Conservation (phyloP, 2,888 invertebrate genomes). For the Tuberolachnus salignus region DNA sequence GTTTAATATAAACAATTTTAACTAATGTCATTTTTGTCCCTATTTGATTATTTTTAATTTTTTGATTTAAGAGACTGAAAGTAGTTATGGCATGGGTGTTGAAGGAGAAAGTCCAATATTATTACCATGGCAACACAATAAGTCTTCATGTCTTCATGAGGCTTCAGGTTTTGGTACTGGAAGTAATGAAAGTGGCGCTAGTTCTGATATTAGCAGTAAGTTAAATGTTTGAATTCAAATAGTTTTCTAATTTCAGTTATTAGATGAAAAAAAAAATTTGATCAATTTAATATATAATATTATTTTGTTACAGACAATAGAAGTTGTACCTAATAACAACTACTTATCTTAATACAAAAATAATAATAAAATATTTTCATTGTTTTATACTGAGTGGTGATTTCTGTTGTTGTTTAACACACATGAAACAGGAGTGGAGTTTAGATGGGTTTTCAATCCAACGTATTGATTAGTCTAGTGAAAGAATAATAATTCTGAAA, state of each 20-base stretch:
- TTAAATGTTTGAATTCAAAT: constrained; percentile 13
- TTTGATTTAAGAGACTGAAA: constrained; percentile 61
- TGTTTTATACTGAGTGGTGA: no score
- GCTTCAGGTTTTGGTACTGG: constrained; percentile 60
- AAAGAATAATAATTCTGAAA: no score
- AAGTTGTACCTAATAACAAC: no score
- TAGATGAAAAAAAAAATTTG: no score
- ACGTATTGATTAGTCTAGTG: no score
- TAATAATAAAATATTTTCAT: no score
- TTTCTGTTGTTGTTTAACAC: no score
- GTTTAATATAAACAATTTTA: constrained; percentile 14
- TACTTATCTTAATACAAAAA: no score
- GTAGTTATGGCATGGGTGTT: constrained; percentile 59
- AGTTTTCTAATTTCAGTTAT: background rate
- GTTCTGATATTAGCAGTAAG: constrained; percentile 55
- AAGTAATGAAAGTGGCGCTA: constrained; percentile 58
- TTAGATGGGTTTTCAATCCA: no score
- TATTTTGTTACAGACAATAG: no score
- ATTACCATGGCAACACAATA: constrained; percentile 60
- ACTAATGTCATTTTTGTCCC: background rate
- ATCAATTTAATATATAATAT: no score
- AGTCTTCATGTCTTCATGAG: constrained; percentile 58
- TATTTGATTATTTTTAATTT: constrained; percentile 6
- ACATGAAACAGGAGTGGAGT: no score
- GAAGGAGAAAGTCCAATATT: constrained; percentile 60